Evolutionary conservation across 2,888 invertebrate genomes (phyloP).

Genomic region (Corythucha ciliata): DNA sequence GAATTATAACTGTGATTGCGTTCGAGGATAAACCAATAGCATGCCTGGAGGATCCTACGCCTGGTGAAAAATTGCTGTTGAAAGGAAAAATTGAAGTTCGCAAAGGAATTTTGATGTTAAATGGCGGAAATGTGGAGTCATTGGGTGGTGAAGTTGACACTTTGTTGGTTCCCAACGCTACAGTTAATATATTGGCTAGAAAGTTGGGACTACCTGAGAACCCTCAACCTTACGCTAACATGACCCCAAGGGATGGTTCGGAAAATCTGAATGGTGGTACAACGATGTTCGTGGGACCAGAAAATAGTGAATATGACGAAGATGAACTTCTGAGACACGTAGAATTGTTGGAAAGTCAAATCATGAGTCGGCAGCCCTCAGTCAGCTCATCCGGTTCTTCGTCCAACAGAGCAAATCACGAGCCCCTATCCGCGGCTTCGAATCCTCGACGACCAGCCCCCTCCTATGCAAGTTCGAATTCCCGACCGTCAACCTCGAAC

Average conservation of each 20-base stretch:
- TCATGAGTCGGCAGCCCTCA: no score
- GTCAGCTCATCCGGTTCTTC: no score
- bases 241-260: no score
- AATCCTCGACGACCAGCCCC: no score
- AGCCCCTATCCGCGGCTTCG: no score
- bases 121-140: constrained; percentile 41
- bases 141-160: constrained; percentile 46
- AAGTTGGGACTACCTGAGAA: constrained; percentile 36
- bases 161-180: constrained; percentile 38
- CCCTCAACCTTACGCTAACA: constrained; percentile 24
- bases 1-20: constrained; percentile 32
- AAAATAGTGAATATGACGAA: not conserved
- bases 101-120: constrained; percentile 44
- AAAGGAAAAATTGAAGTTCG: constrained; percentile 44
- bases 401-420: no score
- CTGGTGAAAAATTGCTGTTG: constrained; percentile 40
- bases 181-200: constrained; percentile 39
- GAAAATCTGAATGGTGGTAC: no score
- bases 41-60: constrained; percentile 32
- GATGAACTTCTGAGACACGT: not conserved
- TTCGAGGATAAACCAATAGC: constrained; percentile 36
- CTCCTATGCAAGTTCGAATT: no score
- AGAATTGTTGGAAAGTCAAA: not conserved
- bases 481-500: no score
- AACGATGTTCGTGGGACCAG: no score